Conservation (phyloP, 2,797 vertebrate species). For the Eutrigla gurnardus region DNA sequence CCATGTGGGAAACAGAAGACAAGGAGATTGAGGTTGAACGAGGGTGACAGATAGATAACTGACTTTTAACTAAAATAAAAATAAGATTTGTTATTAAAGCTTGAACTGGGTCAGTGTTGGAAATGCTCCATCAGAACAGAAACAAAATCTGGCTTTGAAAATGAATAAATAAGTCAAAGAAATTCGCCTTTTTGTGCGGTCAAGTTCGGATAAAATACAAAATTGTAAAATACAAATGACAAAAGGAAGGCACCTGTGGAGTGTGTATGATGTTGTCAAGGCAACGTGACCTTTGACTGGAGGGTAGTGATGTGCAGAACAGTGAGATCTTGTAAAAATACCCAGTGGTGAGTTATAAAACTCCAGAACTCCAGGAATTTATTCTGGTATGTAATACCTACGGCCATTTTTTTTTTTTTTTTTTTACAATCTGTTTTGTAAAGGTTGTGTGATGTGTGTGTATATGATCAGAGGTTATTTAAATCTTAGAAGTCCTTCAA, state of each 20-base stretch:
- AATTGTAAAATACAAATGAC: conserved; percentile 1
- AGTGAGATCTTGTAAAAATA: conserved; percentile 46
- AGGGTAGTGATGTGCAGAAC: conserved; percentile 46
- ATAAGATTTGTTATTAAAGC: too few relatives aligned
- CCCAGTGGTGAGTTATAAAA: conserved; percentile 36
- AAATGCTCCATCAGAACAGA: neutral
- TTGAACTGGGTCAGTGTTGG: neutral
- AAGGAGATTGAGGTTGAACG: neutral
- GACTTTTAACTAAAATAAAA: neutral
- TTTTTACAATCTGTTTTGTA: conserved; percentile 14
- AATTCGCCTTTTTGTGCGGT: too few relatives aligned
- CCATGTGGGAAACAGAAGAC: conserved; percentile 45
- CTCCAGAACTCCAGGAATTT: conserved; percentile 44
- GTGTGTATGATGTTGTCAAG: neutral
- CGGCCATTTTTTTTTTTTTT: neutral
- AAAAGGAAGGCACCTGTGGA: conserved; percentile 9
- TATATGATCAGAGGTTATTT: conserved; percentile 55
- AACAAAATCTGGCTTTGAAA: neutral
- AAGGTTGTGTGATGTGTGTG: conserved; percentile 38
- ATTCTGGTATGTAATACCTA: conserved; percentile 31
- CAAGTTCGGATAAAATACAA: too few relatives aligned
- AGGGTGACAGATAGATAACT: conserved; percentile 5
- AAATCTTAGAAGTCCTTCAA: conserved; percentile 46
- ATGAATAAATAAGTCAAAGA: too few relatives aligned
- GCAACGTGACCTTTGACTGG: conserved; percentile 10